Percentiles rank a stretch among this genome's conserved stretches.
phyloP scores from a whole-genome alignment of 2,888 invertebrate species.

The Nymphalis polychloros region DNA sequence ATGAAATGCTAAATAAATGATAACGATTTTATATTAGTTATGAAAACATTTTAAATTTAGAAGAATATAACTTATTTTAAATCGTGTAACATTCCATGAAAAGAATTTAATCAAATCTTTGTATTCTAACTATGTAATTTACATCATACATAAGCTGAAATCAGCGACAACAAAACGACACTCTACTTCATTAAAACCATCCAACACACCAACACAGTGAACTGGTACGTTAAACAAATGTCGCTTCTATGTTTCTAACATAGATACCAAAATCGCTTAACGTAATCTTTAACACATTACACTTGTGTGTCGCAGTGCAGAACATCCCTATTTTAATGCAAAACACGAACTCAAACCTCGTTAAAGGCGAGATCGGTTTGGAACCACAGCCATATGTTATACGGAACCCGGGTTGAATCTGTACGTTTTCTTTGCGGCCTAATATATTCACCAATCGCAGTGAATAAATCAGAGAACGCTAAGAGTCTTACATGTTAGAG shows the following conservation, averaged over 20 bases:
- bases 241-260: slow-evolving; percentile 2
- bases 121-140: slow-evolving; percentile 21
- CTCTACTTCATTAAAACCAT: slow-evolving; percentile 33
- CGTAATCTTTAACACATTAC: slow-evolving; percentile 26
- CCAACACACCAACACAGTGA: slow-evolving; percentile 25
- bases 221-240: slow-evolving; percentile 11
- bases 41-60: not conserved
- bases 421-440: slow-evolving; percentile 42
- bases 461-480: slow-evolving; percentile 39
- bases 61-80: not conserved
- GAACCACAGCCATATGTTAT: slow-evolving; percentile 42
- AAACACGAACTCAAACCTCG: slow-evolving; percentile 44
- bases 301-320: slow-evolving; percentile 37
- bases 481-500: slow-evolving; percentile 27
- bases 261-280: slow-evolving; percentile 29
- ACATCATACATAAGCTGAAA: slow-evolving; percentile 29
- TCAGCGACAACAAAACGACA: slow-evolving; percentile 28
- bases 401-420: slow-evolving; percentile 36
- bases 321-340: slow-evolving; percentile 42
- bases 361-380: slow-evolving; percentile 41
- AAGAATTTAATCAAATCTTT: not conserved
- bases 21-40: not conserved
- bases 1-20: too few species aligned
- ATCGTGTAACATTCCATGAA: not conserved
- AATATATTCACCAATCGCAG: slow-evolving; percentile 44